Percentiles rank a stretch among this genome's conserved stretches.
Conservation (phyloP, 2,888 invertebrate genomes). For the Monoplex corrugatus region DNA sequence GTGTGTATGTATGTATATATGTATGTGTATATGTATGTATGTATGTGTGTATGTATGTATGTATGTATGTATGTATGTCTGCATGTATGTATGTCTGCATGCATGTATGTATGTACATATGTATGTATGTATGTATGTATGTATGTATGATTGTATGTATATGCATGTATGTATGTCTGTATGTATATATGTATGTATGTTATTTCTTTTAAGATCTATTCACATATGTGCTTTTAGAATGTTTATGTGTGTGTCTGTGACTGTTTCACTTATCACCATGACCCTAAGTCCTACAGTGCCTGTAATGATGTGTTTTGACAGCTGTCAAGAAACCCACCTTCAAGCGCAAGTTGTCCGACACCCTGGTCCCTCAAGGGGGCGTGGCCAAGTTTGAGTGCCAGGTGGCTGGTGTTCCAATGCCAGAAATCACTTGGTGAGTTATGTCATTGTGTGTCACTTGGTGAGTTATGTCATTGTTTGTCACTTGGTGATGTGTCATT, state of each 20-base stretch:
- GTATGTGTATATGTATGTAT: neutral
- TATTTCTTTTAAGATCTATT: no score
- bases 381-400: constrained; percentile 87
- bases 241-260: no score
- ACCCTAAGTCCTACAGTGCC: no score
- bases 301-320: constrained; percentile 54
- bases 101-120: neutral
- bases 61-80: neutral
- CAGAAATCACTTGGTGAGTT: constrained; percentile 90
- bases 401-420: constrained; percentile 93
- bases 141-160: neutral
- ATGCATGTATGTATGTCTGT: no score
- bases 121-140: neutral
- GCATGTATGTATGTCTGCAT: neutral
- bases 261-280: no score
- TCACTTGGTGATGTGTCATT: no score
- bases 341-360: constrained; percentile 74
- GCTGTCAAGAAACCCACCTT: constrained; percentile 80
- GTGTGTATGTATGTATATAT: no score
- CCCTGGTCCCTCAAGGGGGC: constrained; percentile 77
- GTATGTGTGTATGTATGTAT: neutral
- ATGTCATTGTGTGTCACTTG: neutral
- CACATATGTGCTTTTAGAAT: no score
- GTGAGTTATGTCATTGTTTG: neutral
- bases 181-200: no score